Evolutionary conservation across 2,888 invertebrate genomes (phyloP).

Genomic region (Ectropis crepuscularia): DNA sequence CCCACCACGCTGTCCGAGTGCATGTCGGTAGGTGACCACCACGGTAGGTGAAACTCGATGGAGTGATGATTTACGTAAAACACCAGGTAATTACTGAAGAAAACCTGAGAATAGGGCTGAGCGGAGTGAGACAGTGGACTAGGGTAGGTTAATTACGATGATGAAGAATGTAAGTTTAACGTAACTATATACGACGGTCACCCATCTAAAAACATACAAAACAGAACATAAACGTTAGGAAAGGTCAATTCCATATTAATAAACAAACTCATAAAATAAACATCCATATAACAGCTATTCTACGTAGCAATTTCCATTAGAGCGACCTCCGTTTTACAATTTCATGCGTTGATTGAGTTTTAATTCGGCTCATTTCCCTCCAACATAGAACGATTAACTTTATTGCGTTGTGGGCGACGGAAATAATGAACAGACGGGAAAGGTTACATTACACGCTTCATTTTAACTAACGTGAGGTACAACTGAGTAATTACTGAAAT

Average conservation of each 20-base stretch:
- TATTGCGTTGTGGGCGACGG: slow-evolving; percentile 2
- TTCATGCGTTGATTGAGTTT: slow-evolving; percentile 25
- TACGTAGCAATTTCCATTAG: slow-evolving; percentile 10
- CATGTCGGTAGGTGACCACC: no score
- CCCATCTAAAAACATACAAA: background rate
- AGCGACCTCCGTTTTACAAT: slow-evolving; percentile 20
- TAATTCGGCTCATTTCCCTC: slow-evolving; percentile 22
- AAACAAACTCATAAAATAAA: no score
- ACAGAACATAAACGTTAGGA: background rate
- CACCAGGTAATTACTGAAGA: no score
- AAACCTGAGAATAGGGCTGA: no score
- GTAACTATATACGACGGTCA: background rate
- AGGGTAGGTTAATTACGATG: no score
- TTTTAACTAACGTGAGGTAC: background rate
- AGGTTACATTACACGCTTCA: background rate
- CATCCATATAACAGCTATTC: background rate
- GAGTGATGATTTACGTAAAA: no score
- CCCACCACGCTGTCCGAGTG: no score
- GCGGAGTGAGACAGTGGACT: no score
- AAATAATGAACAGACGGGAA: background rate
- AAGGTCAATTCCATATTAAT: no score
- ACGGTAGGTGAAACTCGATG: no score
- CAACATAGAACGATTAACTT: slow-evolving; percentile 10
- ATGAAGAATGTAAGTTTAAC: no score
- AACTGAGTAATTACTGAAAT: no score